Evolutionary conservation across 2,797 vertebrate genomes (phyloP), one percentile per base, ranked within the genome.

Genomic region (Falco columbarius): DNA sequence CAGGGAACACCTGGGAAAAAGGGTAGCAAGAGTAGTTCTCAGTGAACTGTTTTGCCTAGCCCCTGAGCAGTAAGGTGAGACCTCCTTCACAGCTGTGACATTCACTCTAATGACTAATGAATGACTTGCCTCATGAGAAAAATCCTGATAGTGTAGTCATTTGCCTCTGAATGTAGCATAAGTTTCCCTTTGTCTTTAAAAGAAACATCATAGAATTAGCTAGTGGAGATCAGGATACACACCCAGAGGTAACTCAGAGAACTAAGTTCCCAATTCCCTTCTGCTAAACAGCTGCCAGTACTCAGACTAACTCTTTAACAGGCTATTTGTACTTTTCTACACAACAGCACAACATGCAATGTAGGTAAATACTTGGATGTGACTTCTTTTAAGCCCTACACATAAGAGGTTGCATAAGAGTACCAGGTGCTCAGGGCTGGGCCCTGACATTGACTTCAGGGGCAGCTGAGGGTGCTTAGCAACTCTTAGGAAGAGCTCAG

Each of bases 351-450:
- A 75, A 51, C 30, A 22, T 26, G 4, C 22, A 67, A 8, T 6
- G 3, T 16, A 67, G 16, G 32, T 14, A 84, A 56, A n/a, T 55
- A 20, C 36, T 79, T 42, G 18, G 26, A 55, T 13, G 15, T 76
- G 42, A 76, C 34, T 63, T 76, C 23, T 80, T 77, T 54, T 17
- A 77, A 79, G 30, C 10, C 29, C 14, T n/a, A 51, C 72, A 67
- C 38, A 72, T 36, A 77, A 32, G 2, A 36, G 0, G 0, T 11
- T 19, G 9, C 0, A 0, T 55, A 40, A 63, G 26, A 75, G 12
- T 30, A 42, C 15, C 42, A 47, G 27, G 49, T 74, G 34, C 32
- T 85, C 59, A 58, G 13, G 16, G 18, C 13, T 66, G 44, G 40
- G 55, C 18, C 42, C 42, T 44, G 42, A 44, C 29, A 29, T 9